Percentiles rank a stretch among this genome's conserved stretches.
phyloP scores from a whole-genome alignment of 2,797 vertebrate genomes.

The Cyclopterus lumpus region DNA sequence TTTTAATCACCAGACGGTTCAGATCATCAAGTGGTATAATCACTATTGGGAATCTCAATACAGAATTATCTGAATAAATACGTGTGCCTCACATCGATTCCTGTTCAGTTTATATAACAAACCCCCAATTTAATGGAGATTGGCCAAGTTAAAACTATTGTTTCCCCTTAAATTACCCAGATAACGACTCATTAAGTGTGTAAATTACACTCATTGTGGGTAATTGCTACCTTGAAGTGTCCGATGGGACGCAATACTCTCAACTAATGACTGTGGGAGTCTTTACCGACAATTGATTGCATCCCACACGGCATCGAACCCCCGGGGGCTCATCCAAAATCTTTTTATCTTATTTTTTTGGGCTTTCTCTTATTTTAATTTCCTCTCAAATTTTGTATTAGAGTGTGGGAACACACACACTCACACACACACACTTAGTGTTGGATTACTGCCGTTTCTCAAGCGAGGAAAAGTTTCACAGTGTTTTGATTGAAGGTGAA shows the following conservation, averaged over 20 bases:
- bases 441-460: neutral
- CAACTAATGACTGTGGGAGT: neutral
- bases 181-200: neutral
- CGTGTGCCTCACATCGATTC: no score
- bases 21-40: no score
- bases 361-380: neutral
- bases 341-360: neutral
- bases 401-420: neutral
- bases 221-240: neutral
- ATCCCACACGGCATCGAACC: neutral
- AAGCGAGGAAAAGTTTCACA: neutral
- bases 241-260: neutral
- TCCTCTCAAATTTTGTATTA: neutral
- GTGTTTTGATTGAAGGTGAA: constrained; percentile 10
- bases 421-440: neutral
- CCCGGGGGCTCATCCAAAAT: neutral
- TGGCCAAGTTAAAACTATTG: no score
- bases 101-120: no score
- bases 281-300: neutral
- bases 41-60: no score
- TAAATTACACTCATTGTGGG: neutral
- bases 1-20: no score
- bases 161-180: neutral
- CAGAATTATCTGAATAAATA: no score
- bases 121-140: no score